Conservation (phyloP, 2,113 vertebrate genomes). For the Myotis lucifugus region DNA sequence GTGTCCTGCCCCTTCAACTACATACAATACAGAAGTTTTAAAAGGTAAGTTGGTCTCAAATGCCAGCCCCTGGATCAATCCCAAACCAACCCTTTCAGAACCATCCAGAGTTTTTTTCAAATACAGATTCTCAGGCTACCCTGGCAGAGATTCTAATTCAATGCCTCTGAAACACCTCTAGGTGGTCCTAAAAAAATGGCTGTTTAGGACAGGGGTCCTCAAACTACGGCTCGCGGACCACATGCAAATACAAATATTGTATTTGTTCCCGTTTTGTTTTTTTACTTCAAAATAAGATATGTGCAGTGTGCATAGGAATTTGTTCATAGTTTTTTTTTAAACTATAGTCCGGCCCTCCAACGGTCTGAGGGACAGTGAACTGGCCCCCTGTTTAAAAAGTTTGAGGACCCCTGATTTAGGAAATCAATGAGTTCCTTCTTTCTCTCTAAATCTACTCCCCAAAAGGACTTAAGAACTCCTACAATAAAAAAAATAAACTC, state of each 20-base stretch:
- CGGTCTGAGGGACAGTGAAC: too few species aligned
- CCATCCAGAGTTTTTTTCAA: neutral
- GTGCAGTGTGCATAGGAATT: too few species aligned
- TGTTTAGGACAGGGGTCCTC: neutral
- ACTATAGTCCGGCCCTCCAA: too few species aligned
- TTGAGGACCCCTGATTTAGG: neutral
- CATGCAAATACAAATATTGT: too few species aligned
- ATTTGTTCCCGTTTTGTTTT: too few species aligned
- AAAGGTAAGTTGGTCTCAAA: slow-evolving; percentile 26
- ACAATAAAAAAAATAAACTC: slow-evolving; percentile 38
- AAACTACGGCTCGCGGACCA: too few species aligned
- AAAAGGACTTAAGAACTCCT: slow-evolving; percentile 9
- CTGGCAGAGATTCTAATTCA: neutral
- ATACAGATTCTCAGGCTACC: neutral
- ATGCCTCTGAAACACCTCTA: neutral
- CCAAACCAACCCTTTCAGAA: neutral
- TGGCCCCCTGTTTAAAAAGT: too few species aligned
- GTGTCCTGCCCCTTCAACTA: neutral
- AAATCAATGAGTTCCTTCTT: slow-evolving; percentile 3
- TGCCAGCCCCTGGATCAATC: neutral
- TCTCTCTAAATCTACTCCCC: neutral
- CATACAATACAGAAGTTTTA: neutral
- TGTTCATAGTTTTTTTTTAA: too few species aligned
- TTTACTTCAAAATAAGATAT: too few species aligned
- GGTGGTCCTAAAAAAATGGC: neutral